phyloP scores from a whole-genome alignment of 2,888 invertebrate genomes.

The Spisula solida region DNA sequence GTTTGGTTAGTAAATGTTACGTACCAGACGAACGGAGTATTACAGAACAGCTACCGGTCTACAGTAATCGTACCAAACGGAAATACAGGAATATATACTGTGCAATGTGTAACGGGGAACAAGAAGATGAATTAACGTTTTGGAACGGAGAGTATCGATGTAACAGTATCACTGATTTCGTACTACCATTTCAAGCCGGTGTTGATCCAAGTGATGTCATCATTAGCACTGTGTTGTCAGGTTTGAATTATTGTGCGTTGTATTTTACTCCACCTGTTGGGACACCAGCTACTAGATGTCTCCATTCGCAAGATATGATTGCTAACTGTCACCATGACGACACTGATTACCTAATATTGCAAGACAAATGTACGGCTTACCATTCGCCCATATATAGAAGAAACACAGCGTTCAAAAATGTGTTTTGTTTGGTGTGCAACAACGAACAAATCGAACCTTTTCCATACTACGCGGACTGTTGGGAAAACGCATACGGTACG shows the following conservation, averaged over 20 bases:
- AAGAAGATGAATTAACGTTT: background rate
- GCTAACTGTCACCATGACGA: background rate
- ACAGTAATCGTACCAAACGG: background rate
- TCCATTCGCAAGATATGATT: background rate
- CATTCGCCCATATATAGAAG: background rate
- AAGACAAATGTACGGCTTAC: background rate
- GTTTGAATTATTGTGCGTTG: background rate
- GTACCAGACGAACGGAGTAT: background rate
- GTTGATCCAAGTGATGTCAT: background rate
- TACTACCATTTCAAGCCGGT: background rate
- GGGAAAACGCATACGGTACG: background rate
- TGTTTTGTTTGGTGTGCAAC: background rate
- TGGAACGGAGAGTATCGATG: background rate
- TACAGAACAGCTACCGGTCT: background rate
- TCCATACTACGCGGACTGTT: background rate
- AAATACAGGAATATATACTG: background rate
- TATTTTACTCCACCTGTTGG: background rate
- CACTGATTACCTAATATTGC: background rate
- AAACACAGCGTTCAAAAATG: background rate
- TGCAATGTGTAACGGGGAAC: background rate
- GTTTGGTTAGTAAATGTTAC: background rate
- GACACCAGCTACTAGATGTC: background rate
- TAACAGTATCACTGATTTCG: background rate
- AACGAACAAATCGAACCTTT: background rate
- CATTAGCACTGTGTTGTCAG: background rate